Conservation (phyloP, 2,888 invertebrate species). For the Lypha dubia region DNA sequence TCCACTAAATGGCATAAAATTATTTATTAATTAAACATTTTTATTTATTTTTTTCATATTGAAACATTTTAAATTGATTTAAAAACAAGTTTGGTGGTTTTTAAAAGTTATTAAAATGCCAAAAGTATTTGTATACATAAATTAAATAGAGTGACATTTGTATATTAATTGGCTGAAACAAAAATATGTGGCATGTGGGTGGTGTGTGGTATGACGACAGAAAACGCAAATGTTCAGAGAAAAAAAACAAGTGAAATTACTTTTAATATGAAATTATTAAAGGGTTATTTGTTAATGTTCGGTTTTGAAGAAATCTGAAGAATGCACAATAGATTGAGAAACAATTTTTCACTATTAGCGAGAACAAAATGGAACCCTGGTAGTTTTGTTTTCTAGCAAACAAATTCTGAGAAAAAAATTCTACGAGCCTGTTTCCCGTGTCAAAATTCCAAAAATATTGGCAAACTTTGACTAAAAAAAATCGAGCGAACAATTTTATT, state of each 20-base stretch:
- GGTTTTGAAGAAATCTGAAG: neutral
- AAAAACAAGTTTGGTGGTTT: neutral
- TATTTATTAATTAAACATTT: constrained; percentile 27
- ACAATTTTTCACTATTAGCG: no score
- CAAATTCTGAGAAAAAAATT: no score
- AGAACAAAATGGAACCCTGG: no score
- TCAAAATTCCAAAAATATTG: no score
- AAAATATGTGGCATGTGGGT: constrained; percentile 5
- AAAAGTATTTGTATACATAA: constrained; percentile 7
- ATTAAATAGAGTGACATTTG: constrained; percentile 16
- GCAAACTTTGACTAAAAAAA: no score
- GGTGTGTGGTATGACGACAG: constrained; percentile 11
- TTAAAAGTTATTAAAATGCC: neutral
- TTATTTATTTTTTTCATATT: neutral
- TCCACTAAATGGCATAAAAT: constrained; percentile 21
- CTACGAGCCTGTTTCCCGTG: no score
- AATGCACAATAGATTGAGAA: neutral
- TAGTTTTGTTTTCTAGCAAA: no score
- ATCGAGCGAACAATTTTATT: no score
- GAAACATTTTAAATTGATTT: neutral
- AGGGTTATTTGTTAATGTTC: neutral
- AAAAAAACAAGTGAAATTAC: neutral
- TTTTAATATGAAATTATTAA: neutral
- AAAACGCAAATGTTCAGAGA: neutral
- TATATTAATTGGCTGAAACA: neutral